Base-by-base conservation (phyloP, 2,113 vertebrate species). In the Myotis yumanensis region DNA sequence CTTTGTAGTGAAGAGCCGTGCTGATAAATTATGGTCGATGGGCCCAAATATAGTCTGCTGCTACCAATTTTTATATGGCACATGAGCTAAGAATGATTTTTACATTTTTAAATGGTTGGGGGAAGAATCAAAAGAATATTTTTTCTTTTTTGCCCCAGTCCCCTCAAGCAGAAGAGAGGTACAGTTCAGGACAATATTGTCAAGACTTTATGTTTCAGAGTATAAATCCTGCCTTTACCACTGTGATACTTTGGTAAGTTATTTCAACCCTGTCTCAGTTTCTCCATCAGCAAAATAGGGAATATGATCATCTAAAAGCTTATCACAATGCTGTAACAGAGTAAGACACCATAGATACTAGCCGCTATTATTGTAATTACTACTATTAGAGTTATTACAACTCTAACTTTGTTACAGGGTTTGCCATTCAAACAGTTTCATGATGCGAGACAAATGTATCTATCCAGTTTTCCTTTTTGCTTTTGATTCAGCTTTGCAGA, bases 401-500 rank as follows among this genome's bases (percentile, higher is more conserved):
- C 35, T 48, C n/a, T 20, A 46, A 28, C 51, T 71, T 52, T 59
- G 20, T 48, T 37, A 82, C 22, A 10, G 35, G 5, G 1, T 48
- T 91, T 83, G 30, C 32, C 59, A 40, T 20, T 52, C n/a, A 77
- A 77, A 37, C 15, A 64, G 43, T 76, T 64, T 3, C 20, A 35
- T 89, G 86, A 77, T 89, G 11, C 16, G 32, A 82, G 30, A 91
- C 52, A 72, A 72, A 62, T 81, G 18, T 37, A 77, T 71, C 62
- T 92, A 20, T 23, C 9, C 46, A 23, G 66, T 62, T 88, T 80
- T 72, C 43, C 66, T 51, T 66, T 83, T 72, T 23, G 51, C 43
- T 82, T 82, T 75, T 82, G 69, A 75, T 89, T 93, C 22, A 46
- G 46, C 32, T 82, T 80, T 80, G 62, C n/a, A 86, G 40, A 48